Evolutionary conservation across 2,888 invertebrate species (phyloP).

Genomic region (Molanna angustata): DNA sequence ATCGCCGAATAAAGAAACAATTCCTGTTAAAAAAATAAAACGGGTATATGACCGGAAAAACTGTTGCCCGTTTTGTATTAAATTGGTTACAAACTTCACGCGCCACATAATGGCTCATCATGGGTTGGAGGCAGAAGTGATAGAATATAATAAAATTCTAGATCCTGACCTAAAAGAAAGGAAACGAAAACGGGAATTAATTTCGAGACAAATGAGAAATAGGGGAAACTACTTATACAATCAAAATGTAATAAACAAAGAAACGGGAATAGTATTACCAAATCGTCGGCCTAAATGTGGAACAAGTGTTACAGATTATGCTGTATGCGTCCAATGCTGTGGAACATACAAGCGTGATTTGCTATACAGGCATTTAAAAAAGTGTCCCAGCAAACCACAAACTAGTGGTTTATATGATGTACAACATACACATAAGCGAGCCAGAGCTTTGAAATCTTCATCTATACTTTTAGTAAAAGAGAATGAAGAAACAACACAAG

Average conservation of each 20-base stretch:
- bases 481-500: conserved; percentile 3
- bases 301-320: conserved; percentile 5
- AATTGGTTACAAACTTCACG: conserved; percentile 12
- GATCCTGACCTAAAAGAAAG: conserved; percentile 6
- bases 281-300: neutral
- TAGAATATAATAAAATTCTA: conserved; percentile 10
- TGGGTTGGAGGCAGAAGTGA: conserved; percentile 4
- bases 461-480: conserved; percentile 6
- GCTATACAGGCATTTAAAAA: conserved; percentile 12
- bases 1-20: too few relatives aligned
- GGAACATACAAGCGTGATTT: conserved; percentile 9
- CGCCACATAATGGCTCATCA: conserved; percentile 5
- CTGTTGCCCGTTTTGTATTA: conserved; percentile 7
- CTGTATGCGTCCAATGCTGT: conserved; percentile 6
- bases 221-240: conserved; percentile 5
- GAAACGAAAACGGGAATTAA: conserved; percentile 12
- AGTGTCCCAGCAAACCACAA: neutral
- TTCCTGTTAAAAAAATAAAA: too few relatives aligned
- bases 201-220: conserved; percentile 8
- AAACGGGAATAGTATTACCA: neutral
- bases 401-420: neutral
- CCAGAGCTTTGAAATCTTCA: conserved; percentile 12
- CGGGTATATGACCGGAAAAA: too few relatives aligned
- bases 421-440: neutral
- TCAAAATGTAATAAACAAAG: neutral